Evolutionary conservation across 2,888 invertebrate species (phyloP), one percentile per base, ranked within the genome.

Genomic region (Zootermopsis nevadensis): DNA sequence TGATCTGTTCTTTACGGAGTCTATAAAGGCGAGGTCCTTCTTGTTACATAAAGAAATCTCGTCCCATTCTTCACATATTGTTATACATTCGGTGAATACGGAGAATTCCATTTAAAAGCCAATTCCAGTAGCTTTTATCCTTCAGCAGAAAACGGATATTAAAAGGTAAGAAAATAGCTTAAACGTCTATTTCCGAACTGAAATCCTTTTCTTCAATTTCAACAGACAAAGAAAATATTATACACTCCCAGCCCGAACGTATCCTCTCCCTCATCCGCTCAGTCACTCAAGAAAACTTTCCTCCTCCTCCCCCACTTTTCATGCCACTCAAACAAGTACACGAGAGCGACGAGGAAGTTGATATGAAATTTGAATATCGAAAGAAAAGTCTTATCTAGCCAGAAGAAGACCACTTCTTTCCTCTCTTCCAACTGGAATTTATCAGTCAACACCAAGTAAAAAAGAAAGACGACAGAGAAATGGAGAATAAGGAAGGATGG

Each of bases 291-390:
- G 33, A 27, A 82, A 84, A 82, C 76, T 84, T 83, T 33, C 53
- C 60, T 31, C 77, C 22, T 53, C 72, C 80, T 30, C 53, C 77
- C 33, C n/a, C n/a, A n/a, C 27, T 72, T 67, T 74, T 81, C 55
- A 42, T 84, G 80, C 77, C 83, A 84, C 76, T 84, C 84, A 83
- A 81, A 77, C 42, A 80, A 81, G 76, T 82, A 84, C 74, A 84
- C 33, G 66, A 81, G 69, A 1, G 24, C 27, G 48, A 76, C 33
- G 48, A 66, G 53, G 83, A 84, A 84, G 80, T 84, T 81, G 81
- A 84, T 84, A 80, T 82, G 83, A 84, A 84, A 84, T 84, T 84
- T 84, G 83, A 84, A 84, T 84, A 84, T 84, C 83, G 84, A 84
- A 81, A 81, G 79, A 72, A 83, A 81, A 69, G 66, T 31, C 82